These are phyloP conservation scores for Plectus sambesii DNA, from an alignment of 1,140 invertebrate genomes.

Conservation along the genomic window DNA sequence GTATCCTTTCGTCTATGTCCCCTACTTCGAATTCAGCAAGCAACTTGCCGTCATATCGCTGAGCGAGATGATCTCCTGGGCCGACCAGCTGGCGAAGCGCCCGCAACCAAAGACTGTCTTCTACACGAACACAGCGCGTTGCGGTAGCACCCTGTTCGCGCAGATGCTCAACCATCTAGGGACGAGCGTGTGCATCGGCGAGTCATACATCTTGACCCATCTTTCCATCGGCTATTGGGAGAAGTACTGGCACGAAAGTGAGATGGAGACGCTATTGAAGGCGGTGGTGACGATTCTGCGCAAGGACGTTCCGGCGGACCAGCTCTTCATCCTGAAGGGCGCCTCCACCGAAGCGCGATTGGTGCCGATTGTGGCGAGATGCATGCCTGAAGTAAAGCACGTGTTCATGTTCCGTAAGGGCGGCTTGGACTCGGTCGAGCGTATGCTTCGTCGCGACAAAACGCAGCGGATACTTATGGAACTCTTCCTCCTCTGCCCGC, in stretches of 20 bases:
- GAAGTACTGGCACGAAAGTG: conserved; percentile 2
- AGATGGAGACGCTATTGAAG: conserved; percentile 2
- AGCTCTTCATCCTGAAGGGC: conserved; percentile 13
- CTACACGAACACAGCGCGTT: conserved; percentile 17
- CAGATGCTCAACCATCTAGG: conserved; percentile 9
- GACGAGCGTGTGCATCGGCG: conserved; percentile 10
- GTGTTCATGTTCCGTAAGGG: conserved; percentile 19
- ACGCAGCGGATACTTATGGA: too few relatives aligned
- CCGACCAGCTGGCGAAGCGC: conserved; percentile 4
- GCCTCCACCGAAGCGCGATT: conserved; percentile 7
- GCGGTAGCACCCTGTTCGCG: conserved; percentile 15
- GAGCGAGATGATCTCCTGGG: conserved; percentile 5
- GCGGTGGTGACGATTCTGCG: conserved; percentile 5
- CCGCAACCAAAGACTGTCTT: conserved; percentile 8
- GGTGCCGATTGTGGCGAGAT: conserved; percentile 1
- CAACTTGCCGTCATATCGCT: conserved; percentile 8
- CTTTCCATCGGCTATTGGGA: conserved; percentile 7
- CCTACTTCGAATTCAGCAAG: conserved; percentile 9
- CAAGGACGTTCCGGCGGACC: conserved; percentile 11
- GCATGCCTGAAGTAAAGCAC: conserved; percentile 11
- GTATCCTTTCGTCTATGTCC: conserved; percentile 12
- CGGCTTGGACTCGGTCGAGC: conserved; percentile 10
- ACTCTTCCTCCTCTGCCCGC: too few relatives aligned
- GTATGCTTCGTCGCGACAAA: too few relatives aligned
- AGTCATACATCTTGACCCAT: conserved; percentile 6